Percentiles rank a stretch among this genome's conserved stretches.
phyloP scores from a whole-genome alignment of 1,140 invertebrate genomes.

The Drosophila gunungcola region DNA sequence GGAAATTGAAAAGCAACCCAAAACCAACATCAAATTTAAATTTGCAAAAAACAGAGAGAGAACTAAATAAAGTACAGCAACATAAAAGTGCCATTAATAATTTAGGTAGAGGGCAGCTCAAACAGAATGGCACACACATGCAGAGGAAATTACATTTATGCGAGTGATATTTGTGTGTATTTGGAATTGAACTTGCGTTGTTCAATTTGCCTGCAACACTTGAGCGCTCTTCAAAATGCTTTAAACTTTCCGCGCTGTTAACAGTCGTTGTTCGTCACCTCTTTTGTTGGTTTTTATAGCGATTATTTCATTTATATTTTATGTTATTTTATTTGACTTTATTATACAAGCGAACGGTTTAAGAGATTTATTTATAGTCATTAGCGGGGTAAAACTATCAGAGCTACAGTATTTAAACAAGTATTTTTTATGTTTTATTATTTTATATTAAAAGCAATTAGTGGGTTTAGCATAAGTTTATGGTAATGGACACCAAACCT shows the following conservation, averaged over 20 bases:
- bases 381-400: too few species aligned
- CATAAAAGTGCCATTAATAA: conserved; percentile 73
- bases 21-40: conserved; percentile 73
- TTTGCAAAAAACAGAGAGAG: conserved; percentile 34
- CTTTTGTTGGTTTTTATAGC: conserved; percentile 4
- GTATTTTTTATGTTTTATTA: not conserved
- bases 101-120: conserved; percentile 70
- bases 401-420: not conserved
- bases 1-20: conserved; percentile 82
- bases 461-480: conserved; percentile 16
- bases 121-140: conserved; percentile 24
- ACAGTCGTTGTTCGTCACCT: conserved; percentile 7
- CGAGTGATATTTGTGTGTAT: conserved; percentile 24
- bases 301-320: conserved; percentile 4
- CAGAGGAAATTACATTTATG: conserved; percentile 22
- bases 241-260: conserved; percentile 19
- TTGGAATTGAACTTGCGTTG: conserved; percentile 66
- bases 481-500: conserved; percentile 18
- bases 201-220: conserved; percentile 63
- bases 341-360: not conserved
- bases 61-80: conserved; percentile 29
- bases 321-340: not conserved
- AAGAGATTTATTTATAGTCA: not conserved
- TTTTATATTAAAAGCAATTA: not conserved
- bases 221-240: conserved; percentile 47